Evolutionary conservation across 2,113 vertebrate species (phyloP), one percentile per base, ranked within the genome.

Genomic region (Chaenogobius annularis): DNA sequence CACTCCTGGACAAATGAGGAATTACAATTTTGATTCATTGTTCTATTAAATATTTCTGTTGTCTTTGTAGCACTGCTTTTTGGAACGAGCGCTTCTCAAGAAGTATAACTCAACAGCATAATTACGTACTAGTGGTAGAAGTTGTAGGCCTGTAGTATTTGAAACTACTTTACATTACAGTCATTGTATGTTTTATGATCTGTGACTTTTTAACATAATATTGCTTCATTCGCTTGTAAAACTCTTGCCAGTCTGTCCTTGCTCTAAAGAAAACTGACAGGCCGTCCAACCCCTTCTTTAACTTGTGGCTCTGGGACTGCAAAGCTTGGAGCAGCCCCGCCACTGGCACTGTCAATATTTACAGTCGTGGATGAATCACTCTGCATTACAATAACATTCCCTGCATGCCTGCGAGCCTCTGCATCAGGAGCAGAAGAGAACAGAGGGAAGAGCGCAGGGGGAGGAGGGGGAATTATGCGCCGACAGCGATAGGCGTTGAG

Each of bases 341-440:
- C 61, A 66, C 70, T 65, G 69, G 74, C 78, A 87, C 85, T 77
- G 86, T 92, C 90, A 93, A 89, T 93, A 93, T 93, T 91, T 93
- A 92, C 85, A 84, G 88, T 87, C 82, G 80, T 77, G 79, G 81
- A 90, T 92, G 92, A 94, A 83, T 92, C 90, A 84, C 48, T 75
- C 79, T 86, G 77, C 86, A 90, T 90, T 90, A 85, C 87, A 92
- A 91, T 90, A 88, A 90, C 93, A 93, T 93, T 92, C 93, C 86
- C 76, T n/a, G 66, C 79, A 69, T 89, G 83, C 88, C 79, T 87
- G 70, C 70, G 63, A 83, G 83, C 85, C 83, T 87, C 68, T 67
- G 75, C 82, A 84, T 86, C 83, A 85, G 72, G 78, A 84, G 37
- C 8, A 40, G 37, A 40, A 40, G 26, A 80, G 67, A 20, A 37